Percentiles rank a stretch among this genome's conserved stretches.
These are phyloP conservation scores for Mongoloraphidia duomilia DNA, from an alignment of 2,888 invertebrate genomes.

Conservation along the genomic window DNA sequence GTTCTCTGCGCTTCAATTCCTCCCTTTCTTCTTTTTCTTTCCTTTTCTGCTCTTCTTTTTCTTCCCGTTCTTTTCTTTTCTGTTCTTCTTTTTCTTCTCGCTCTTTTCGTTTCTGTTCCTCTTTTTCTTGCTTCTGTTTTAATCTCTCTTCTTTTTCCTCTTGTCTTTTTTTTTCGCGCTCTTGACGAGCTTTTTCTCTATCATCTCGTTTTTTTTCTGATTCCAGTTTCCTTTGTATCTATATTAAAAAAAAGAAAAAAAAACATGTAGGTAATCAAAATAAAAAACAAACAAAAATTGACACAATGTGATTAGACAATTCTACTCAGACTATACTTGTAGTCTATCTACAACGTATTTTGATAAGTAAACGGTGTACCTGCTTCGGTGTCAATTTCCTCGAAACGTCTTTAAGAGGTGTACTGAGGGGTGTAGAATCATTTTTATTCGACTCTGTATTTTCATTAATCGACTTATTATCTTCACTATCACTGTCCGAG, in stretches of 20 bases:
- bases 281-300: not conserved
- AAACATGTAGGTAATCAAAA: constrained; percentile 2
- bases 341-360: not conserved
- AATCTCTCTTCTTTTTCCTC: constrained; percentile 30
- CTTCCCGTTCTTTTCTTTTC: constrained; percentile 33
- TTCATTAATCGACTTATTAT: not conserved
- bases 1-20: constrained; percentile 15
- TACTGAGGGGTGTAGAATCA: constrained; percentile 1
- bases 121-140: constrained; percentile 33
- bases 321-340: too few relatives aligned
- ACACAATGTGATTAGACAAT: too few relatives aligned
- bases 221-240: constrained; percentile 41
- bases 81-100: constrained; percentile 28
- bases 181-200: constrained; percentile 35
- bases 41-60: constrained; percentile 34
- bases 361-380: constrained; percentile 3
- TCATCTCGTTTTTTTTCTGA: constrained; percentile 42
- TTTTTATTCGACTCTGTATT: constrained; percentile 8
- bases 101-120: constrained; percentile 31
- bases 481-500: not conserved
- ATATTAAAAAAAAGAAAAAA: constrained; percentile 12
- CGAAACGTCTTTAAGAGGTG: constrained; percentile 4
- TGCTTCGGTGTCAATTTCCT: constrained; percentile 29
- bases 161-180: constrained; percentile 29
- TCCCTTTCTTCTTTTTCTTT: constrained; percentile 29